phyloP scores from a whole-genome alignment of 1,140 invertebrate genomes.

The Drosophila yakuba region DNA sequence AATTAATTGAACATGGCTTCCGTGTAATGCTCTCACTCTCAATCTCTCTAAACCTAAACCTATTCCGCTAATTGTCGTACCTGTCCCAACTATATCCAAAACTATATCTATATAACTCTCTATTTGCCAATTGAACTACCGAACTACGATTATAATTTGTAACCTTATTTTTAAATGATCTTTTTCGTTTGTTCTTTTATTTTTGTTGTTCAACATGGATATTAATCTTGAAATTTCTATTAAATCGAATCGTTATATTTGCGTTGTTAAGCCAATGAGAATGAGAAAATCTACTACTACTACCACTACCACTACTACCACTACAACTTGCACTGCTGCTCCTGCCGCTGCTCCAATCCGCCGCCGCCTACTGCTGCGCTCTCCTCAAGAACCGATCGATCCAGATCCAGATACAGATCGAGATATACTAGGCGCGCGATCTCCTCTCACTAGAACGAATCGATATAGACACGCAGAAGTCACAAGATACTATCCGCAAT shows the following conservation, averaged over 20 bases:
- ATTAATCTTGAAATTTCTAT: constrained; percentile 75
- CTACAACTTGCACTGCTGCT: constrained; percentile 81
- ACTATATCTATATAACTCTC: constrained; percentile 20
- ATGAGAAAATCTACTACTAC: constrained; percentile 84
- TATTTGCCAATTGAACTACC: background rate
- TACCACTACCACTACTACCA: constrained; percentile 78
- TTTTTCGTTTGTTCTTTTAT: constrained; percentile 58
- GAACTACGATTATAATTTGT: constrained; percentile 46
- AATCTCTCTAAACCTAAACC: constrained; percentile 5
- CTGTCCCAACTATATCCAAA: constrained; percentile 7
- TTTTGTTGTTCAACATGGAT: constrained; percentile 69
- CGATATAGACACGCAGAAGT: constrained; percentile 44
- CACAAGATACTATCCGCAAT: constrained; percentile 30
- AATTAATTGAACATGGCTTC: constrained; percentile 53
- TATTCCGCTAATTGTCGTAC: constrained; percentile 11
- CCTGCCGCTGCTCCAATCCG: constrained; percentile 66
- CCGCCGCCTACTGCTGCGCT: constrained; percentile 39
- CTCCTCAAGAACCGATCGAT: constrained; percentile 23
- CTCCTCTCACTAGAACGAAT: constrained; percentile 41
- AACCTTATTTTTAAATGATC: constrained; percentile 57
- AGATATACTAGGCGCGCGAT: constrained; percentile 52
- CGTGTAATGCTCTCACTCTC: constrained; percentile 23
- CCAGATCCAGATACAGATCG: constrained; percentile 31
- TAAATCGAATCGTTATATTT: constrained; percentile 84
- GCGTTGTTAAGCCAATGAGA: constrained; percentile 84